phyloP scores from a whole-genome alignment of 2,888 invertebrate species.

The Papilio demoleus region DNA sequence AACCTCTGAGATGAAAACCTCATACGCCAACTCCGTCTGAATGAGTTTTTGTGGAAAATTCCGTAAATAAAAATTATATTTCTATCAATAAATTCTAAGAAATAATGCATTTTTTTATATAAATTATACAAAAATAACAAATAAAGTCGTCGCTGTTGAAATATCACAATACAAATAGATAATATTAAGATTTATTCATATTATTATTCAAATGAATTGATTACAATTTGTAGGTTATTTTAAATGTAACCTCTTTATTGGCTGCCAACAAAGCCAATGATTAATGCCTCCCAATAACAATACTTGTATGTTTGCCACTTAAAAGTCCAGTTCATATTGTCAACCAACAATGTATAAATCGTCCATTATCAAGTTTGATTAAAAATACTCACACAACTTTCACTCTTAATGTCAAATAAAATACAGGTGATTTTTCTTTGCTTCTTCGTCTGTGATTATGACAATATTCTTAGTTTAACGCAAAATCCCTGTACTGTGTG shows the following conservation, averaged over 20 bases:
- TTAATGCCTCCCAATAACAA: slow-evolving; percentile 29
- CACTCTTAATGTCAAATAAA: background rate
- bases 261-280: slow-evolving; percentile 29
- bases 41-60: too few species aligned
- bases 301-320: slow-evolving; percentile 33
- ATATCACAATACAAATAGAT: slow-evolving; percentile 3
- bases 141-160: background rate
- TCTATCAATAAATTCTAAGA: too few species aligned
- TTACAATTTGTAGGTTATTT: slow-evolving; percentile 22
- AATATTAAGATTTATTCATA: slow-evolving; percentile 1
- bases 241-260: slow-evolving; percentile 31
- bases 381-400: slow-evolving; percentile 3
- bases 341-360: slow-evolving; percentile 30
- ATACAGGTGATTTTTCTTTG: slow-evolving; percentile 17
- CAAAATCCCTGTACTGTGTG: slow-evolving; percentile 24
- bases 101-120: background rate
- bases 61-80: too few species aligned
- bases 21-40: too few species aligned
- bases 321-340: slow-evolving; percentile 29
- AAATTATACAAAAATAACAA: background rate
- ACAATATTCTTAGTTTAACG: slow-evolving; percentile 30
- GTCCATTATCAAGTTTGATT: slow-evolving; percentile 9
- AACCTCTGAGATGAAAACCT: too few species aligned
- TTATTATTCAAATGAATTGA: slow-evolving; percentile 4
- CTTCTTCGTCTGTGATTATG: background rate